Base-by-base conservation (phyloP, 37 sponge, comb jelly and placozoan genomes). In the Geodia barretti region DNA sequence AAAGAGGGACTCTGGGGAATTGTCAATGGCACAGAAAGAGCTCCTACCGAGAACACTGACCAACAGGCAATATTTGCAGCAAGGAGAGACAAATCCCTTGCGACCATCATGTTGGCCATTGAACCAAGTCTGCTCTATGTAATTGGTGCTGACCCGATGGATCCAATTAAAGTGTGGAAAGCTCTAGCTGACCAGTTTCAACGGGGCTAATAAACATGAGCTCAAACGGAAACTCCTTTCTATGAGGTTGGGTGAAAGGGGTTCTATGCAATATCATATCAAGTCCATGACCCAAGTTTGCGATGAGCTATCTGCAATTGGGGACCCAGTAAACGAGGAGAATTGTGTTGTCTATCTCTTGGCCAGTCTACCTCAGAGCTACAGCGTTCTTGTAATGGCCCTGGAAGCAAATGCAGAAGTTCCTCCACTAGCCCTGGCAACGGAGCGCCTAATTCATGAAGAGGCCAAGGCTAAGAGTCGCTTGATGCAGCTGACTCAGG, bases 141-240 rank as follows among this genome's bases (percentile, higher is more conserved):
- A n/a, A 61, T 86, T 71, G 76, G 84, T 32, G 64, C 42, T 73
- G 74, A 88, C 38, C 83, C 88, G 23, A 39, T 70, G 30, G 84
- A 83, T 42, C 89, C 84, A 11, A 79, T 71, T 30, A 73, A 59
- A 35, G 89, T 88, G 30, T 88, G 83, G 84, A 82, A 71, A 63
- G 58, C 30, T 26, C 79, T 88, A 40, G 60, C 78, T 24, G 67
- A 77, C 31, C 89, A 88, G 74, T 88, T 88, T 77, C 77, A 87
- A 58, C 42, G 32, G 88, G 88, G 87, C 75, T 35, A 81, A 66
- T 23, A 87, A 75, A 72, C 76, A 74, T 39, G 41, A 68, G 21
- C 69, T 87, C 32, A 3, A 43, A 9, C 64, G 77, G 26, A 88
- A 41, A 60, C 78, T 82, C 32, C 43, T 63, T 67, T 89, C 80